phyloP scores from a whole-genome alignment of 2,797 vertebrate species.

The Eulemur albifrons region DNA sequence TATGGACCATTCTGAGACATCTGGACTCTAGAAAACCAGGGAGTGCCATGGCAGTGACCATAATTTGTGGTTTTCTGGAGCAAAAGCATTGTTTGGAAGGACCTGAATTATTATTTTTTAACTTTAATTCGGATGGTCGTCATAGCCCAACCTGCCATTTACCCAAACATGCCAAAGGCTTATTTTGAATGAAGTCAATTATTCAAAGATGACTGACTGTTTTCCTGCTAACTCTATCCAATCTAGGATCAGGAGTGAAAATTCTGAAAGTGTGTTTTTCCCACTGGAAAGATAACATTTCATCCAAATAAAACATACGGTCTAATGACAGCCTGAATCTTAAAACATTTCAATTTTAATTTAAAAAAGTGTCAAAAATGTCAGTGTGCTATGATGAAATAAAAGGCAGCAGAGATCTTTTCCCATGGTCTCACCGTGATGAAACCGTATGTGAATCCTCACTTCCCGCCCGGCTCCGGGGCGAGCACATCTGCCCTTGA shows the following conservation, averaged over 20 bases:
- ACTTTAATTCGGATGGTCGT: not conserved
- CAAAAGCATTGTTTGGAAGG: not conserved
- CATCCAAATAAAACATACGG: conserved; percentile 41
- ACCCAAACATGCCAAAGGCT: not conserved
- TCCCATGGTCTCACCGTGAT: conserved; percentile 46
- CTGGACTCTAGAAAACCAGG: too few species aligned
- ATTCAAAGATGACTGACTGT: not conserved
- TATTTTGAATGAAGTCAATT: not conserved
- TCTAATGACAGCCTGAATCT: not conserved
- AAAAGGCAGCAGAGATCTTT: conserved; percentile 58
- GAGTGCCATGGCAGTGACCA: accelerated
- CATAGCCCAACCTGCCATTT: not conserved
- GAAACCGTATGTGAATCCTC: conserved; percentile 55
- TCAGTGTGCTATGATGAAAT: conserved; percentile 70
- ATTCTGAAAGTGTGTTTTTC: not conserved
- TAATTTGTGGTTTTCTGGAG: too few species aligned
- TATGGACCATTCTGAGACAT: accelerated
- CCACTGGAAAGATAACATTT: conserved; percentile 8
- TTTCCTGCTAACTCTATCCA: not conserved
- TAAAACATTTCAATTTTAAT: conserved; percentile 64
- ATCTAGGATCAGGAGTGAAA: not conserved
- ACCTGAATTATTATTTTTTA: not conserved
- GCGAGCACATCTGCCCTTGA: conserved; percentile 79
- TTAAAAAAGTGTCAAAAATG: conserved; percentile 46
- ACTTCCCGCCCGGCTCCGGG: conserved; percentile 64